Evolutionary conservation across 1,140 invertebrate genomes (phyloP).

Genomic region (Vanessa tameamea): DNA sequence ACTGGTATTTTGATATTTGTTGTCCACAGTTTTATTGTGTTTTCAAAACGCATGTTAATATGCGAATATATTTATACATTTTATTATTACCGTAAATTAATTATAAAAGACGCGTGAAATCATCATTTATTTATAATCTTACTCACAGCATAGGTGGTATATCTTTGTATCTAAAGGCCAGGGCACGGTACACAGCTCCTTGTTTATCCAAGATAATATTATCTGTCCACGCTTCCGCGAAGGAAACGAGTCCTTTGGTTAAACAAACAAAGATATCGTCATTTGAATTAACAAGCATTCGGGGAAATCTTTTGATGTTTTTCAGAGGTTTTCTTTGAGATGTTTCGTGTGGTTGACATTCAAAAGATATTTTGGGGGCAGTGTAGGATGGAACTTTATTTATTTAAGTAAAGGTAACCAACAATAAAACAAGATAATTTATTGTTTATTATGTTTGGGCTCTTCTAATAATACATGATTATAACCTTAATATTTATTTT

Average conservation of each 20-base stretch:
- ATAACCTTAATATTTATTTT: no score
- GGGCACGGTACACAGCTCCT: background rate
- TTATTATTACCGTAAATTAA: no score
- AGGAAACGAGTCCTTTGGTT: constrained; percentile 20
- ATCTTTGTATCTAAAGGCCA: background rate
- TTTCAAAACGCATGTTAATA: no score
- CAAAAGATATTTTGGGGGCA: constrained; percentile 13
- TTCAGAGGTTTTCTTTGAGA: constrained; percentile 26
- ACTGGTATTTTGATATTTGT: no score
- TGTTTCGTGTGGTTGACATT: constrained; percentile 26
- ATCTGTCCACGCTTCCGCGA: constrained; percentile 16
- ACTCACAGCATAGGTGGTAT: background rate
- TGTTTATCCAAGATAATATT: constrained; percentile 13
- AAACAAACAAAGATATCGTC: constrained; percentile 14
- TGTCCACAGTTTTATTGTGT: no score
- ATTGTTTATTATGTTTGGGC: background rate
- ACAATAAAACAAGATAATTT: background rate
- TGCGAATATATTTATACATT: no score
- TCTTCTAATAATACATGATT: no score
- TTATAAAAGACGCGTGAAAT: no score
- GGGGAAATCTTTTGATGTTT: constrained; percentile 30
- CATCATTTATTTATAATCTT: no score
- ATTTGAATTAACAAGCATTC: constrained; percentile 22
- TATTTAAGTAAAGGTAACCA: background rate
- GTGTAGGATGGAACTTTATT: background rate